Evolutionary conservation across 2,888 invertebrate genomes (phyloP).

Genomic region (Phrixothrix hirtus): DNA sequence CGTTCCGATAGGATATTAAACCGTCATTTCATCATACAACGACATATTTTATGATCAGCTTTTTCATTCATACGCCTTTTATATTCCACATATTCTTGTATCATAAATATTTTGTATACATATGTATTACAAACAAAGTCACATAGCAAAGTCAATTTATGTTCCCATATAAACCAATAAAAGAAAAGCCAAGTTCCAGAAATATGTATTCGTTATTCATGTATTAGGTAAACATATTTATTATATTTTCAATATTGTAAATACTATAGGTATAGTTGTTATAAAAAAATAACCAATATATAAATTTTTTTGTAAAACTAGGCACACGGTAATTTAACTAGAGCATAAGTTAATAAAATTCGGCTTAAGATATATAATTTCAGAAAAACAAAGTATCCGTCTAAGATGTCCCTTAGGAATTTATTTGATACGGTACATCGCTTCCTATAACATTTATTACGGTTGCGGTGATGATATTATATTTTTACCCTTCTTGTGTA

Average conservation of each 20-base stretch:
- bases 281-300: too few species aligned
- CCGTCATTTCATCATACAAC: constrained; percentile 27
- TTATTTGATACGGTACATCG: constrained; percentile 25
- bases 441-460: constrained; percentile 26
- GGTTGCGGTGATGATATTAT: constrained; percentile 18
- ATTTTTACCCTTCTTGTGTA: constrained; percentile 8
- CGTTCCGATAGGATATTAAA: constrained; percentile 28
- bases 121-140: constrained; percentile 23
- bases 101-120: constrained; percentile 27
- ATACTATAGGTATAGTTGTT: too few species aligned
- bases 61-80: constrained; percentile 30
- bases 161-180: constrained; percentile 17
- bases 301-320: too few species aligned
- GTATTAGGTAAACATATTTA: too few species aligned
- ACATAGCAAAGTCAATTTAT: constrained; percentile 26
- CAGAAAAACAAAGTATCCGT: constrained; percentile 22
- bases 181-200: too few species aligned
- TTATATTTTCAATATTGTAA: too few species aligned
- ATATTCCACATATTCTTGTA: constrained; percentile 25
- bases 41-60: constrained; percentile 29
- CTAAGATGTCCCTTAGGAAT: constrained; percentile 20
- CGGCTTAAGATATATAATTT: constrained; percentile 13
- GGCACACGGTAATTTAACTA: too few species aligned
- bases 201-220: too few species aligned
- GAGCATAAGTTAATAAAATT: too few species aligned